A percentile compares a stretch with the other conserved stretches of the same genome.
Conservation (phyloP, 2,888 invertebrate species). For the Ceriagrion tenellum region DNA sequence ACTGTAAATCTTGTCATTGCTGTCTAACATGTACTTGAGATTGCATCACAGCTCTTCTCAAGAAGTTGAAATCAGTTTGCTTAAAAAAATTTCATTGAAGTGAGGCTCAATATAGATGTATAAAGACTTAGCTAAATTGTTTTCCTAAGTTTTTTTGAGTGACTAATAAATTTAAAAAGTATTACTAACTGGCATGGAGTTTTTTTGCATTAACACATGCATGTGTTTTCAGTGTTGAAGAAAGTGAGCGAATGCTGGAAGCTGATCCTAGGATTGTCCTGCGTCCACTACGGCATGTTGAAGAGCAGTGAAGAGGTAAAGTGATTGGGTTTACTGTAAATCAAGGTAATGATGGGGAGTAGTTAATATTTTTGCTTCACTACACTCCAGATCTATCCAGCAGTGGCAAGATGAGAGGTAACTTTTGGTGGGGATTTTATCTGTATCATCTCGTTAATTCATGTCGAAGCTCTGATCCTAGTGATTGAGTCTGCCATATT, state of each 20-base stretch:
- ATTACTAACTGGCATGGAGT: conserved; percentile 9
- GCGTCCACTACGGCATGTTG: conserved; percentile 83
- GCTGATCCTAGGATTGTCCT: conserved; percentile 84
- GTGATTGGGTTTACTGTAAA: not conserved
- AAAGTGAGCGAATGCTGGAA: conserved; percentile 88
- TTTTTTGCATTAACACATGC: conserved; percentile 58
- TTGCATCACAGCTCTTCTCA: not conserved
- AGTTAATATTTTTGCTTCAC: too few relatives aligned
- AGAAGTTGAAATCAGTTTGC: too few relatives aligned
- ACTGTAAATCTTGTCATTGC: not conserved
- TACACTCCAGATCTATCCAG: too few relatives aligned
- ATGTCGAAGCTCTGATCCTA: too few relatives aligned
- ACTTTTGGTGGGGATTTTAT: too few relatives aligned
- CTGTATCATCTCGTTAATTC: too few relatives aligned
- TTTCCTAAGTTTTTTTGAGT: not conserved
- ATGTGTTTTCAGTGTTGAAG: conserved; percentile 82
- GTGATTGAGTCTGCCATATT: too few relatives aligned
- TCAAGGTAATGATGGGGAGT: too few relatives aligned
- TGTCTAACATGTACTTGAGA: not conserved
- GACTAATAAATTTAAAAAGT: not conserved
- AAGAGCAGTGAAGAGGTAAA: conserved; percentile 77
- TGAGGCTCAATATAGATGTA: too few relatives aligned
- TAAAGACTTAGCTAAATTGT: not conserved
- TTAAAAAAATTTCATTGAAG: too few relatives aligned
- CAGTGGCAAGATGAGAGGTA: too few relatives aligned